Evolutionary conservation across 2,888 invertebrate genomes (phyloP).

Genomic region (Andrena fulva): DNA sequence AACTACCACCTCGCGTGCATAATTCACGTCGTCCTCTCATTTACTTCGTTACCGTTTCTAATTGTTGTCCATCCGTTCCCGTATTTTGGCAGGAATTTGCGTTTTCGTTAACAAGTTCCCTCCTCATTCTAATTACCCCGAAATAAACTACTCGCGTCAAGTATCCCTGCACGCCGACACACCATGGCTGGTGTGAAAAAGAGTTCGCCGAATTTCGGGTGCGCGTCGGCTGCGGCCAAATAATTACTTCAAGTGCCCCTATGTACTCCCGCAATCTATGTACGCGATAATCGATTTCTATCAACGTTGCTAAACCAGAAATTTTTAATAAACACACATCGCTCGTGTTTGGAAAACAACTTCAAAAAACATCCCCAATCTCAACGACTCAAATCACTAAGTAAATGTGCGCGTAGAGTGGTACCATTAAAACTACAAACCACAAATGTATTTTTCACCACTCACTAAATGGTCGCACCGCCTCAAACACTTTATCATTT

Average conservation of each 20-base stretch:
- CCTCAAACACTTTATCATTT: too few species aligned
- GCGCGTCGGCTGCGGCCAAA: slow-evolving; percentile 8
- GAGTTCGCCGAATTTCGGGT: slow-evolving; percentile 16
- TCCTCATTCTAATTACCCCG: slow-evolving; percentile 50
- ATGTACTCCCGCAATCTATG: not conserved
- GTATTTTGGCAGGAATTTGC: slow-evolving; percentile 50
- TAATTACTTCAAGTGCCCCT: slow-evolving; percentile 18
- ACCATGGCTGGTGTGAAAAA: not conserved
- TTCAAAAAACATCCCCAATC: not conserved
- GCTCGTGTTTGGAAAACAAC: not conserved
- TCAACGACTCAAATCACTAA: too few species aligned
- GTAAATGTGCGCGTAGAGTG: too few species aligned
- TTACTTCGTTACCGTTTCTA: slow-evolving; percentile 54
- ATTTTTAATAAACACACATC: not conserved
- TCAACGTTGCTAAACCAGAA: not conserved
- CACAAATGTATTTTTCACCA: too few species aligned
- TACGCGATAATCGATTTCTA: not conserved
- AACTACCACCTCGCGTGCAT: slow-evolving; percentile 20
- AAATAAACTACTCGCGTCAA: slow-evolving; percentile 38
- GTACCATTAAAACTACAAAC: too few species aligned
- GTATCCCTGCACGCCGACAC: slow-evolving; percentile 19
- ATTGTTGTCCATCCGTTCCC: slow-evolving; percentile 49
- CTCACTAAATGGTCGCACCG: too few species aligned
- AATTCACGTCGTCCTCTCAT: slow-evolving; percentile 44
- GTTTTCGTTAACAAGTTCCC: slow-evolving; percentile 54